Conservation (phyloP, 92 coral and sea anemone species). For the Zoanthus sansibaricus region DNA sequence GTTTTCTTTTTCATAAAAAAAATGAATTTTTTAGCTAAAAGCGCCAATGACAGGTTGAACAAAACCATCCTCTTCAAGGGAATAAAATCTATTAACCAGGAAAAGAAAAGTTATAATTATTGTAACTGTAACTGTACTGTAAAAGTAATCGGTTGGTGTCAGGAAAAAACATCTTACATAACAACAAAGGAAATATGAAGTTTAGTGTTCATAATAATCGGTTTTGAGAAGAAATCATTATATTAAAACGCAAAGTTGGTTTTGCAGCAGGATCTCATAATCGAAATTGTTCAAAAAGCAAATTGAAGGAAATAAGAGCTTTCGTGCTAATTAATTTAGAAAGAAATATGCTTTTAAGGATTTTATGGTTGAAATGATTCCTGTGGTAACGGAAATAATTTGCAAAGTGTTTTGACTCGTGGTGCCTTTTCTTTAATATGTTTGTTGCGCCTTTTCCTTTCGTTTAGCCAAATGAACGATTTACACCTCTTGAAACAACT, state of each 20-base stretch:
- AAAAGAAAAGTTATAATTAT: no score
- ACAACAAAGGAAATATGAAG: neutral
- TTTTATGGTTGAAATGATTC: neutral
- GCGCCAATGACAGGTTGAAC: no score
- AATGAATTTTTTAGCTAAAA: no score
- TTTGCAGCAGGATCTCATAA: neutral
- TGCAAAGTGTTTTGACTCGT: neutral
- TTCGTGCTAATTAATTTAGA: neutral
- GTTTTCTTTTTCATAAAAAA: neutral
- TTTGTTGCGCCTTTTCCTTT: no score
- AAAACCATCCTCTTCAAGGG: no score
- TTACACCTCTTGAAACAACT: no score
- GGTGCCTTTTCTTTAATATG: neutral
- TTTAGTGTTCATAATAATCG: neutral
- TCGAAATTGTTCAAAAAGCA: neutral
- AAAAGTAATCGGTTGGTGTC: neutral
- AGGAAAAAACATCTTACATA: neutral
- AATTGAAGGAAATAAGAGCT: neutral
- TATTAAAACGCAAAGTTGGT: neutral
- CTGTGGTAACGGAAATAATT: conserved; percentile 5
- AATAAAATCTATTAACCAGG: no score
- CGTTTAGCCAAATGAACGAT: no score
- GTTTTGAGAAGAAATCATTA: neutral
- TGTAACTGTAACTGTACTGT: no score
- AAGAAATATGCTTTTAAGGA: neutral